Evolutionary conservation across 2,113 vertebrate species (phyloP).

Genomic region (Capreolus pygargus): DNA sequence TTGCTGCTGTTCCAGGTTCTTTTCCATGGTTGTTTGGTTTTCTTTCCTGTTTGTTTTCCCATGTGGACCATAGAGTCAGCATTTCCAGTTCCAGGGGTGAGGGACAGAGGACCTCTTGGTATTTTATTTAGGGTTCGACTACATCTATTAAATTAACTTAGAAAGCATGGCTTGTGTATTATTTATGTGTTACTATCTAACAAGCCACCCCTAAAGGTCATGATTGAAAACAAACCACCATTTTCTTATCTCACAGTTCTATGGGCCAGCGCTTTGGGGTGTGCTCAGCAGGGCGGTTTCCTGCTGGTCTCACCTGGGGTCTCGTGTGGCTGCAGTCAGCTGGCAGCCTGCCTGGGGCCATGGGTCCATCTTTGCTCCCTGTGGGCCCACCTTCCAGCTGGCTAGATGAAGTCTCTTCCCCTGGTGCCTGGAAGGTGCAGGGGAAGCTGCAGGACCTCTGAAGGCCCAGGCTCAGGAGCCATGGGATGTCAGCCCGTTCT

Average conservation of each 20-base stretch:
- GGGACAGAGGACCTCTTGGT: not conserved
- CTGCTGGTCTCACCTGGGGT: not conserved
- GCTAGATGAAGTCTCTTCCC: not conserved
- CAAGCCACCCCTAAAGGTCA: not conserved
- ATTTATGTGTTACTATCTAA: accelerated
- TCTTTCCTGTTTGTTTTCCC: not conserved
- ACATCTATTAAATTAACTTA: not conserved
- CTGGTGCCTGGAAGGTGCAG: accelerated
- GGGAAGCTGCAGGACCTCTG: not conserved
- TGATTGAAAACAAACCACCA: too few relatives aligned
- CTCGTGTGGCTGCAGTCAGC: accelerated
- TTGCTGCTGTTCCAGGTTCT: not conserved
- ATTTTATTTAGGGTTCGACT: not conserved
- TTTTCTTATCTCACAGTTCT: accelerated
- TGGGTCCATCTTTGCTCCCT: too few relatives aligned
- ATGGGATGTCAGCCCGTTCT: accelerated
- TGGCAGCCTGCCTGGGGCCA: not conserved
- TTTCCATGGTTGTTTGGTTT: not conserved
- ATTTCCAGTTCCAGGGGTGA: not conserved
- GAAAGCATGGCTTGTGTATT: too few relatives aligned
- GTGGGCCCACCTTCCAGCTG: not conserved
- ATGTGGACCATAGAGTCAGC: not conserved
- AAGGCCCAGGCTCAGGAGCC: not conserved
- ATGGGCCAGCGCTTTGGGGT: not conserved
- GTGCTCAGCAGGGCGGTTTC: not conserved